These are phyloP conservation scores for Zaprionus ghesquierei DNA, from an alignment of 1,140 invertebrate genomes.

Conservation along the genomic window DNA sequence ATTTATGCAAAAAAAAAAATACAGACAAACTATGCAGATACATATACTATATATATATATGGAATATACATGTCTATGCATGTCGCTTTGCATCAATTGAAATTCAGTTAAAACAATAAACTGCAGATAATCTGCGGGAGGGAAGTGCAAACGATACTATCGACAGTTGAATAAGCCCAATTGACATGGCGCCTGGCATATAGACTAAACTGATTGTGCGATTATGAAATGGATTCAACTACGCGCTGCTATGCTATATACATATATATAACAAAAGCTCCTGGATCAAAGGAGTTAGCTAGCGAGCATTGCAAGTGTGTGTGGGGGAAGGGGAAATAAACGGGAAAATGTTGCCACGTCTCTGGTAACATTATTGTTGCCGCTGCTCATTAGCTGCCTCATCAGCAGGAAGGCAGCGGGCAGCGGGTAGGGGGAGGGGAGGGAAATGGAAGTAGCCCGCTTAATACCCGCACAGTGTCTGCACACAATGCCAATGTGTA, in stretches of 20 bases:
- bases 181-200: not conserved
- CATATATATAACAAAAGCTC: not conserved
- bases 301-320: not conserved
- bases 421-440: not conserved
- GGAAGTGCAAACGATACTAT: not conserved
- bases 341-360: not conserved
- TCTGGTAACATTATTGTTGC: not conserved
- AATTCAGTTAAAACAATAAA: not conserved
- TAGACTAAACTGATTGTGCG: not conserved
- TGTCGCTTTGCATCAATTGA: not conserved
- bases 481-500: slow-evolving; percentile 32
- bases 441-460: not conserved
- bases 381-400: slow-evolving; percentile 11
- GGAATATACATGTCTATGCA: not conserved
- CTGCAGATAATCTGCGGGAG: not conserved
- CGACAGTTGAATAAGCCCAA: not conserved
- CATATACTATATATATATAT: not conserved
- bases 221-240: not conserved
- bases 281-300: not conserved
- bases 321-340: not conserved
- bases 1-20: not conserved
- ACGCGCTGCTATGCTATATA: too few species aligned
- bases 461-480: slow-evolving; percentile 2
- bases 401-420: slow-evolving; percentile 6
- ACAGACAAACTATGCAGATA: not conserved